phyloP scores from a whole-genome alignment of 2,888 invertebrate species.

The Acleris laterana region DNA sequence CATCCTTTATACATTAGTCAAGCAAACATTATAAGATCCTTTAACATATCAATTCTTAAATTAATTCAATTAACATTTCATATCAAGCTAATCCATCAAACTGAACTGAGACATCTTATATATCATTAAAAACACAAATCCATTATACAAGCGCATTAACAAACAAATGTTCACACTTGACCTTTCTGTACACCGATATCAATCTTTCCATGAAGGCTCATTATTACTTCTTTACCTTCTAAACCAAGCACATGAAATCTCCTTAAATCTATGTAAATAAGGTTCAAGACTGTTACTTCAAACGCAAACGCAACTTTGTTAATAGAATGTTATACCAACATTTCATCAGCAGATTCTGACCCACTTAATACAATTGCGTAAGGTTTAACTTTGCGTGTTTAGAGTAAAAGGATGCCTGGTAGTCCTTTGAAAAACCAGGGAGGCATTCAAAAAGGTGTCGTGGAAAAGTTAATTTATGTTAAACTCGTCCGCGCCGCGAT shows the following conservation, averaged over 20 bases:
- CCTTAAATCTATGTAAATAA: constrained; percentile 39
- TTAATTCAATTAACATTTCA: constrained; percentile 33
- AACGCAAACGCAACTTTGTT: constrained; percentile 16
- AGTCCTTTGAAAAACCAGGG: constrained; percentile 57
- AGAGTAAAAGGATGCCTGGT: not conserved
- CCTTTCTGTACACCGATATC: constrained; percentile 79
- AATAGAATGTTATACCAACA: constrained; percentile 15
- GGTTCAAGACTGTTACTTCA: constrained; percentile 44
- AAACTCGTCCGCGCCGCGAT: constrained; percentile 78
- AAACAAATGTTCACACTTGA: constrained; percentile 84
- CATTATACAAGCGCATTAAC: constrained; percentile 81
- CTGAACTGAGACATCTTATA: constrained; percentile 71
- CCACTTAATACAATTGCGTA: not conserved
- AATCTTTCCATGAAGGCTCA: constrained; percentile 77
- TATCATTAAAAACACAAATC: constrained; percentile 69
- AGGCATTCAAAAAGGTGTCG: constrained; percentile 76
- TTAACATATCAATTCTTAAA: constrained; percentile 22
- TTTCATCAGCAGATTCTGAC: not conserved
- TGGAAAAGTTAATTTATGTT: constrained; percentile 84
- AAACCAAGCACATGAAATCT: constrained; percentile 34
- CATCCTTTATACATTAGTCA: not conserved
- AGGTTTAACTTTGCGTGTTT: not conserved
- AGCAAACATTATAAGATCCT: constrained; percentile 6
- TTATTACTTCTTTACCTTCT: constrained; percentile 63
- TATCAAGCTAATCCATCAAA: constrained; percentile 58